Conservation (phyloP, 2,113 vertebrate genomes). For the Urocynchramus pylzowi region DNA sequence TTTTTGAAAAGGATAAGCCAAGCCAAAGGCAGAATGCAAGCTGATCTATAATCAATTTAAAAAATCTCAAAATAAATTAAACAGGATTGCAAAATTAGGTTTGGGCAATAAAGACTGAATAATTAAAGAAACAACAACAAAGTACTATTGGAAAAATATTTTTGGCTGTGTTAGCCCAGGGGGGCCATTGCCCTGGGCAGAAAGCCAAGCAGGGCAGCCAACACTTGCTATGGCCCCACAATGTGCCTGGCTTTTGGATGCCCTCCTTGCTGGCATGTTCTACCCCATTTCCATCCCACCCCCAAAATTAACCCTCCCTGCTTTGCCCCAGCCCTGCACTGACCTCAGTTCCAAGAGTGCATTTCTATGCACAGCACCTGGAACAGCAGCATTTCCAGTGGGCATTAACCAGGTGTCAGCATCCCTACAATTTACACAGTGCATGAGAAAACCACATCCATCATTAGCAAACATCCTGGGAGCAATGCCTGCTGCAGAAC, state of each 20-base stretch:
- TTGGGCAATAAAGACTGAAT: slow-evolving; percentile 22
- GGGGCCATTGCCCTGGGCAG: not conserved
- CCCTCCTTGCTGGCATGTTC: not conserved
- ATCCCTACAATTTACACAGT: not conserved
- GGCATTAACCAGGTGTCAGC: not conserved
- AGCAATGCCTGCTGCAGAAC: not conserved
- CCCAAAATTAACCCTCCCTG: not conserved
- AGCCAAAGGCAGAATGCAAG: not conserved
- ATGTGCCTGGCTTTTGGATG: not conserved
- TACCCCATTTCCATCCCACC: not conserved
- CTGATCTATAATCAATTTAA: not conserved
- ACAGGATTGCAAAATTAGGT: not conserved
- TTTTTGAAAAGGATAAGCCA: not conserved
- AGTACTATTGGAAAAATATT: not conserved
- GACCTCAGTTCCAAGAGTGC: not conserved
- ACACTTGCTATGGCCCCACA: not conserved
- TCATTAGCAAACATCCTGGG: not conserved
- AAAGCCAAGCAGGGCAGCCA: not conserved
- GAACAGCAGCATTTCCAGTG: not conserved
- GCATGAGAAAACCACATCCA: not conserved
- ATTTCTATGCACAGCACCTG: not conserved
- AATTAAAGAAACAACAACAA: not conserved
- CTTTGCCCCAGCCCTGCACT: not conserved
- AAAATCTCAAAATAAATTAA: not conserved
- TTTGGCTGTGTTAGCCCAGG: not conserved